Evolutionary conservation across 35 echinoderm and acorn worm species (phyloP).

Genomic region (Hemicentrotus pulcherrimus): DNA sequence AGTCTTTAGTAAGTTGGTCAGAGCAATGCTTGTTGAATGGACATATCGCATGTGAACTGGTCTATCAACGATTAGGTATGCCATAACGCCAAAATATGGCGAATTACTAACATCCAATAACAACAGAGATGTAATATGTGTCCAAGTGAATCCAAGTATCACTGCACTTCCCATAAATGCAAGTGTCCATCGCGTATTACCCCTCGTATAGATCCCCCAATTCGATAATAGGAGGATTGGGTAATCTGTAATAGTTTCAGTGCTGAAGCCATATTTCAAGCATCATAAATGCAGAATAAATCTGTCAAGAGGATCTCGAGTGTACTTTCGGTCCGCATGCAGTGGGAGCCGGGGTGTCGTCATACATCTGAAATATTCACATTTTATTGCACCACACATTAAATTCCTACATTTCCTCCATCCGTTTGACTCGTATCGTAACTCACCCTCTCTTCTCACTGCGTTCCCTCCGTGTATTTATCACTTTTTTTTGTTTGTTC

Average conservation of each 20-base stretch:
- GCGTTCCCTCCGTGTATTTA: not conserved
- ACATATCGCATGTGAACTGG: too few species aligned
- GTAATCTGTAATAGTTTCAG: not conserved
- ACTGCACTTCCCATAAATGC: not conserved
- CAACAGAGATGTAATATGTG: too few species aligned
- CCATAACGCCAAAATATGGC: too few species aligned
- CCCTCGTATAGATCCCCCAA: not conserved
- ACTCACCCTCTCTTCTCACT: not conserved
- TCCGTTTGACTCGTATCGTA: not conserved
- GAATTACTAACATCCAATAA: too few species aligned
- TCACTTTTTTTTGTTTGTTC: too few species aligned
- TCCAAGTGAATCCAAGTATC: too few species aligned
- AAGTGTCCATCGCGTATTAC: not conserved
- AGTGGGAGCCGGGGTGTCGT: not conserved
- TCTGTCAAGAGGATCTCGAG: not conserved
- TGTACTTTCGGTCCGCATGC: not conserved
- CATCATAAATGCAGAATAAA: constrained; percentile 6
- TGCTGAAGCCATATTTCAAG: constrained; percentile 6
- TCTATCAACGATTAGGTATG: too few species aligned
- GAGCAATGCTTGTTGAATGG: too few species aligned
- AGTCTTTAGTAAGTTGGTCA: too few species aligned
- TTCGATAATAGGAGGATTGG: not conserved
- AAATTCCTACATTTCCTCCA: not conserved
- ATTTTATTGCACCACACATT: not conserved
- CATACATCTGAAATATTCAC: constrained; percentile 13